Evolutionary conservation across 2,888 invertebrate genomes (phyloP).

Genomic region (Synergus laeviventris): DNA sequence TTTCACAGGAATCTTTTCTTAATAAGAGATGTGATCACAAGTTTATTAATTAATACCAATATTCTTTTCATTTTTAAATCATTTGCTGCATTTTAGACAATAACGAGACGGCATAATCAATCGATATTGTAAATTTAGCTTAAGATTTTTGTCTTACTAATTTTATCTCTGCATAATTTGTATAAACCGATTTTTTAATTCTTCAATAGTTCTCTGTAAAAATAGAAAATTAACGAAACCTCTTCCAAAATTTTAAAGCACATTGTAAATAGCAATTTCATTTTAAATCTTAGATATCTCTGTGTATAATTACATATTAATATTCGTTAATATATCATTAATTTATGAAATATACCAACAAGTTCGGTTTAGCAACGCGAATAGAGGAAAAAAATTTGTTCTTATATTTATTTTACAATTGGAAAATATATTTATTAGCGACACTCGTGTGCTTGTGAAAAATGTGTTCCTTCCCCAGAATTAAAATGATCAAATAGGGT

Average conservation of each 20-base stretch:
- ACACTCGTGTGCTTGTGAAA: background rate
- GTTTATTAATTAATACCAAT: background rate
- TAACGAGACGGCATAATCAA: constrained; percentile 20
- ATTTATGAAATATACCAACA: constrained; percentile 2
- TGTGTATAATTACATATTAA: background rate
- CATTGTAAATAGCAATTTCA: constrained; percentile 31
- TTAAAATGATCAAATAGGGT: background rate
- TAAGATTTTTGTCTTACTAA: background rate
- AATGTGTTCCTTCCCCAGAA: background rate
- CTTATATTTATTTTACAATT: constrained; percentile 2
- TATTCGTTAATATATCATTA: background rate
- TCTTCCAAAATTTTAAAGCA: constrained; percentile 26
- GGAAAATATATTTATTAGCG: background rate
- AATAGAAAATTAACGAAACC: constrained; percentile 5
- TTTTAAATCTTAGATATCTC: background rate
- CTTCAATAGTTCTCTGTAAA: constrained; percentile 8
- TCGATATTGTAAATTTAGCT: constrained; percentile 10
- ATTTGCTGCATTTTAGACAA: constrained; percentile 28
- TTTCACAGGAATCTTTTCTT: background rate
- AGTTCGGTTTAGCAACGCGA: background rate
- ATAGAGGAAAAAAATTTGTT: background rate
- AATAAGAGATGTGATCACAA: background rate
- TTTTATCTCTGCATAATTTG: background rate
- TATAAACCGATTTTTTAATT: constrained; percentile 5
- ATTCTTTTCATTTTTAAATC: background rate